These are phyloP conservation scores for Colinus virginianus DNA, from an alignment of 2,113 vertebrate genomes.

Conservation along the genomic window DNA sequence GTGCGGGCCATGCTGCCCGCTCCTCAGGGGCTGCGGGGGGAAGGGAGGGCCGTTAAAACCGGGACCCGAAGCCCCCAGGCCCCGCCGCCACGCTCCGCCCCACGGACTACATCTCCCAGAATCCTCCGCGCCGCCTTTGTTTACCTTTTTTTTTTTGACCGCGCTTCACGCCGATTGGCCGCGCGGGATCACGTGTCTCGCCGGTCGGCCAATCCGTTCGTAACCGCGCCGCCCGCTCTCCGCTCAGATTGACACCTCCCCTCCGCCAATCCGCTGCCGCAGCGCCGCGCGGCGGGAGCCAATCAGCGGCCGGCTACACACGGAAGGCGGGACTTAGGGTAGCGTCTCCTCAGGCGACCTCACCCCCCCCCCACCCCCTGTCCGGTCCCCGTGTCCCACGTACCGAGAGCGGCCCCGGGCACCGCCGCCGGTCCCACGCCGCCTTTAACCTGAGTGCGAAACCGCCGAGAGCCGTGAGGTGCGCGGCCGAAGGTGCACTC, in stretches of 20 bases:
- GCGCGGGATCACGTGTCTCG: neutral
- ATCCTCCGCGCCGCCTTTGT: neutral
- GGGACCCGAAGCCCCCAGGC: too few relatives aligned
- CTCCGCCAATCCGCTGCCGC: too few relatives aligned
- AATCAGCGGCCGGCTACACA: neutral
- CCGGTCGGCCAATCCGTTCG: neutral
- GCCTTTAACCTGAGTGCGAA: neutral
- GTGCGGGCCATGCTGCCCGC: neutral
- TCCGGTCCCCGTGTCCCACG: neutral
- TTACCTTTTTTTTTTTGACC: too few relatives aligned
- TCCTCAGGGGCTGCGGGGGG: too few relatives aligned
- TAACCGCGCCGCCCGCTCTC: neutral
- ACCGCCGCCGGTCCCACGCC: neutral
- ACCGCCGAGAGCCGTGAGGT: neutral
- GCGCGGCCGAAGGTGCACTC: neutral
- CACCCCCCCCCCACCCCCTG: neutral
- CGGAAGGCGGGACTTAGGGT: conserved; percentile 44
- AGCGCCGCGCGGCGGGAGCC: neutral
- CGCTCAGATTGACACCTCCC: neutral
- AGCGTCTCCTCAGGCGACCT: conserved; percentile 33
- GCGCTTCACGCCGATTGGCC: neutral
- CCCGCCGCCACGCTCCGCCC: neutral
- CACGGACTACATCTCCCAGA: neutral
- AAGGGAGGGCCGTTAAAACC: too few relatives aligned
- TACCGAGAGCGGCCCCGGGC: neutral